Evolutionary conservation across 2,888 invertebrate species (phyloP).

Genomic region (Drosophila gaucha): DNA sequence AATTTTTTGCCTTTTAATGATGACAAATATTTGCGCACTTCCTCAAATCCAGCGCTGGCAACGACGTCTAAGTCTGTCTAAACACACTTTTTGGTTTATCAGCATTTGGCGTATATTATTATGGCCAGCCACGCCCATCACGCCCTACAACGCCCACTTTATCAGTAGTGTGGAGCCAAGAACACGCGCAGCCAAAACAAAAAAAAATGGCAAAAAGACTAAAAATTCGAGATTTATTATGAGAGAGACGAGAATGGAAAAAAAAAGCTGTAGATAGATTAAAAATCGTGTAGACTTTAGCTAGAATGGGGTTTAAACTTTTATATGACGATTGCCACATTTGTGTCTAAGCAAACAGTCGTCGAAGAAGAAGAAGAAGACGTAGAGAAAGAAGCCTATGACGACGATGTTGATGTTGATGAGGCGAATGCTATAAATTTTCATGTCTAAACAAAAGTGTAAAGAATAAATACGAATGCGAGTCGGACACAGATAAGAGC

Average conservation of each 20-base stretch:
- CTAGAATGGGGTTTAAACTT: constrained; percentile 38
- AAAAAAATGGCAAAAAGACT: constrained; percentile 48
- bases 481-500: constrained; percentile 52
- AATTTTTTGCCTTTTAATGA: constrained; percentile 36
- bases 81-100: constrained; percentile 52
- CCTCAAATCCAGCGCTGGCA: constrained; percentile 43
- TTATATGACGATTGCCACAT: constrained; percentile 56
- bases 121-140: constrained; percentile 28
- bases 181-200: constrained; percentile 35
- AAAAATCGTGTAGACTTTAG: constrained; percentile 27
- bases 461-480: constrained; percentile 70
- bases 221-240: constrained; percentile 55
- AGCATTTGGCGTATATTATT: constrained; percentile 40
- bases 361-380: background rate
- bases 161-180: constrained; percentile 34
- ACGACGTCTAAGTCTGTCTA: constrained; percentile 40
- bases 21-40: constrained; percentile 67
- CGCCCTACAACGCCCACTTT: constrained; percentile 27
- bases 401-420: constrained; percentile 21
- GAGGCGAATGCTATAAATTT: constrained; percentile 59
- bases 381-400: background rate
- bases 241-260: constrained; percentile 17
- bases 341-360: constrained; percentile 59
- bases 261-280: constrained; percentile 33
- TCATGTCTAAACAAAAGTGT: constrained; percentile 80